phyloP scores from a whole-genome alignment of 1,140 invertebrate species.

The Papilio dardanus region DNA sequence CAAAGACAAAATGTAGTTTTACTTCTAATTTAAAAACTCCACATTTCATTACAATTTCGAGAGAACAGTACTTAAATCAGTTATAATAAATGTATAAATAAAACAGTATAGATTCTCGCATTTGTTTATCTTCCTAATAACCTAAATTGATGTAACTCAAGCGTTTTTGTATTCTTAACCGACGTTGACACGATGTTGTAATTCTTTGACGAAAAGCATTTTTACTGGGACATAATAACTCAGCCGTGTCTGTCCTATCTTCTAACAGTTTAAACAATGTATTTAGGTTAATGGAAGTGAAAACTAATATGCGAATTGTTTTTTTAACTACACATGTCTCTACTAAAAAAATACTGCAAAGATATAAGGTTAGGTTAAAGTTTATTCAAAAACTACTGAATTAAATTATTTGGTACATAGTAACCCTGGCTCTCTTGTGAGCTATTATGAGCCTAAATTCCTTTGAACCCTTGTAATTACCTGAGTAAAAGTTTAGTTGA shows the following conservation, averaged over 20 bases:
- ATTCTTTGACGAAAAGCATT: conserved; percentile 9
- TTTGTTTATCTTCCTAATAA: background rate
- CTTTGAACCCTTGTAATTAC: too few relatives aligned
- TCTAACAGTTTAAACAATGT: conserved; percentile 13
- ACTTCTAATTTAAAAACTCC: too few relatives aligned
- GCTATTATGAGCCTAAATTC: too few relatives aligned
- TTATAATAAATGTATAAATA: background rate
- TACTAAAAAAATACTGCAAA: too few relatives aligned
- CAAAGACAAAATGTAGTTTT: too few relatives aligned
- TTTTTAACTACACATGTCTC: background rate
- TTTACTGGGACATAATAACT: conserved; percentile 14
- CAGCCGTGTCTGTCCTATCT: conserved; percentile 9
- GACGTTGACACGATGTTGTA: conserved; percentile 21
- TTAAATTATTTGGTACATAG: too few relatives aligned
- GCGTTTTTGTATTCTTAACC: conserved; percentile 1
- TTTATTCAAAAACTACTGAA: background rate
- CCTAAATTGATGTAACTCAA: conserved; percentile 20
- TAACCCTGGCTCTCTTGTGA: too few relatives aligned
- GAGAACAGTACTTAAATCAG: too few relatives aligned
- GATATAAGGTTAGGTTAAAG: background rate
- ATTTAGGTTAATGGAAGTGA: conserved; percentile 22
- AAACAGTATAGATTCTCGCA: background rate
- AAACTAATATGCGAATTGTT: conserved; percentile 13
- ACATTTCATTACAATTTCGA: too few relatives aligned
- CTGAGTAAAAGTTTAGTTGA: too few relatives aligned